Conservation (phyloP, 2,113 vertebrate species). For the Rhagologus leucostigma region DNA sequence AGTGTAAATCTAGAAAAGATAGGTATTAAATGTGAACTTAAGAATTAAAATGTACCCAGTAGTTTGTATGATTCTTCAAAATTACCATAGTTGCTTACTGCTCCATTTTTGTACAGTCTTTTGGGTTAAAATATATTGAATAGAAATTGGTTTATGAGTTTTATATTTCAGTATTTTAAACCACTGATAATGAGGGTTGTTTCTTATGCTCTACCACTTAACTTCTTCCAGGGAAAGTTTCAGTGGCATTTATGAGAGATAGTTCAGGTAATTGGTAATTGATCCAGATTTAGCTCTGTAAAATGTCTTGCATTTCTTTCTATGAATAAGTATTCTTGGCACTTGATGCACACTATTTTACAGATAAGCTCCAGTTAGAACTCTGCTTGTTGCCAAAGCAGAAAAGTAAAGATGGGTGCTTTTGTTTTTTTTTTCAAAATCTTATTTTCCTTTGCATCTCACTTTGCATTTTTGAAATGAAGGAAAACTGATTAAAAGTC, state of each 20-base stretch:
- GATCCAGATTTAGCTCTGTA: background rate
- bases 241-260: background rate
- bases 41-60: background rate
- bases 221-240: background rate
- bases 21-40: background rate
- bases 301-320: background rate
- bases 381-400: background rate
- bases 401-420: background rate
- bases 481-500: background rate
- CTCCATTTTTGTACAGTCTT: background rate
- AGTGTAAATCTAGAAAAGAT: background rate
- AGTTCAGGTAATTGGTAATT: background rate
- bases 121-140: background rate
- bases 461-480: background rate
- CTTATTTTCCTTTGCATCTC: background rate
- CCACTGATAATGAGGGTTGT: background rate
- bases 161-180: background rate
- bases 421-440: background rate
- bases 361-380: background rate
- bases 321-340: background rate
- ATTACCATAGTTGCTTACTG: background rate
- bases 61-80: background rate
- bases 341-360: background rate
- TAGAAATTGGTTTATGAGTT: background rate
- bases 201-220: background rate